Base-by-base conservation (phyloP, 2,113 vertebrate genomes). In the Bettongia penicillata region DNA sequence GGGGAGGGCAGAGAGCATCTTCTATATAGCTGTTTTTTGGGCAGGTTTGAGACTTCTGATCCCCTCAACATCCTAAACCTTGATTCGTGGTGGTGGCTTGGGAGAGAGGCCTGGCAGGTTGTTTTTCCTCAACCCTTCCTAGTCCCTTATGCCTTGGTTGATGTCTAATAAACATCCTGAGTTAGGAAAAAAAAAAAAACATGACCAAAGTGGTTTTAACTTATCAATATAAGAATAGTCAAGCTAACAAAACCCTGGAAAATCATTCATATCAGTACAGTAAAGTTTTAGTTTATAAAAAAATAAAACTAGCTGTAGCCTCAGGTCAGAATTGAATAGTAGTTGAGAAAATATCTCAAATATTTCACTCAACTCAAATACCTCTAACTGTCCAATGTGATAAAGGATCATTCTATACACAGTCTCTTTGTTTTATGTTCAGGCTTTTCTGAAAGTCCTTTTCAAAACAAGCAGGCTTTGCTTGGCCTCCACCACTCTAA, bases 91-190 rank as follows among this genome's bases (percentile, higher is more conserved):
- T 93, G 24, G 90, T 95, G 25, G 37, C 68, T 95, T 95, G 53
- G 97, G 84, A 53, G n/a, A n/a, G 95, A 26, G 31, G 37, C 55
- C 19, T 11, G 96, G 0, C 26, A 90, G 50, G 26, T 43, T n/a
- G n/a, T n/a, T 43, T n/a, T 84, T 16, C 37, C 19, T 14, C 61
- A 77, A n/a, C 14, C 14, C 61, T 90, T 93, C 96, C 91, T 92
- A 91, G 92, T 19, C 52, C 51, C 61, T 24, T 95, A 22, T 68
- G 31, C 14, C 61, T 68, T 37, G 31, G 61, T 12, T 68, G 31
- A 68, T 68, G 61, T 68, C 31, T 51, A 97, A 97, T 97, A 98
- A 98, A 98, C 95, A 92, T 53, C 97, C 24, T 96, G 90, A 96
- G 94, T 90, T 43, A 94, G 68, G n/a, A 22, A n/a, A n/a, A n/a